Evolutionary conservation across 2,113 vertebrate species (phyloP).

Genomic region (Gulo gulo): DNA sequence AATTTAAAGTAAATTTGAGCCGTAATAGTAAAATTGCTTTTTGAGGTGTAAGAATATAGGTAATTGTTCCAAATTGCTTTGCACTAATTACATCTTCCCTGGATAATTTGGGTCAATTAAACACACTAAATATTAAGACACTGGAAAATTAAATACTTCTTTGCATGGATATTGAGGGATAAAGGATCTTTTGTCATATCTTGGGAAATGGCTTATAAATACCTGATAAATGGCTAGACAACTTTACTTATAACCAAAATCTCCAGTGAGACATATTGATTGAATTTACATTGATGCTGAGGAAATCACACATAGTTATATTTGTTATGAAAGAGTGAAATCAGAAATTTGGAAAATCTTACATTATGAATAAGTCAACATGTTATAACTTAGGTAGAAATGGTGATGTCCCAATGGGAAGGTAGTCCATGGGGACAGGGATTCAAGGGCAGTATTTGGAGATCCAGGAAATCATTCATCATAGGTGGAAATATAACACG

Average conservation of each 20-base stretch:
- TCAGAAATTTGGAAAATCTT: background rate
- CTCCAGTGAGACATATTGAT: background rate
- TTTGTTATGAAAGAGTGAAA: background rate
- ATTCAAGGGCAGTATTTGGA: background rate
- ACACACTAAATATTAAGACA: background rate
- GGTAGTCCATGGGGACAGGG: background rate
- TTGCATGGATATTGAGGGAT: background rate
- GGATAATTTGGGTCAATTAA: background rate
- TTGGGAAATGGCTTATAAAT: background rate
- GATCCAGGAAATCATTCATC: background rate
- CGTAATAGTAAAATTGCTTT: background rate
- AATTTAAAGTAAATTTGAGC: background rate
- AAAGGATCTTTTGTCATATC: background rate
- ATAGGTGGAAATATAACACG: background rate
- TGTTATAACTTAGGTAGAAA: background rate
- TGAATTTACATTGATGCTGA: background rate
- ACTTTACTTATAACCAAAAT: background rate
- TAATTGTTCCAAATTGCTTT: background rate
- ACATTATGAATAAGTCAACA: background rate
- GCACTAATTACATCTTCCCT: background rate
- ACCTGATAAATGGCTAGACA: background rate
- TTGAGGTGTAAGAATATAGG: background rate
- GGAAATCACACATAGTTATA: background rate
- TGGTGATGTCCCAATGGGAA: background rate
- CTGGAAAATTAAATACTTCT: background rate